Evolutionary conservation across 2,113 vertebrate species (phyloP), one percentile per base, ranked within the genome.

Genomic region (Larimichthys polyactis): DNA sequence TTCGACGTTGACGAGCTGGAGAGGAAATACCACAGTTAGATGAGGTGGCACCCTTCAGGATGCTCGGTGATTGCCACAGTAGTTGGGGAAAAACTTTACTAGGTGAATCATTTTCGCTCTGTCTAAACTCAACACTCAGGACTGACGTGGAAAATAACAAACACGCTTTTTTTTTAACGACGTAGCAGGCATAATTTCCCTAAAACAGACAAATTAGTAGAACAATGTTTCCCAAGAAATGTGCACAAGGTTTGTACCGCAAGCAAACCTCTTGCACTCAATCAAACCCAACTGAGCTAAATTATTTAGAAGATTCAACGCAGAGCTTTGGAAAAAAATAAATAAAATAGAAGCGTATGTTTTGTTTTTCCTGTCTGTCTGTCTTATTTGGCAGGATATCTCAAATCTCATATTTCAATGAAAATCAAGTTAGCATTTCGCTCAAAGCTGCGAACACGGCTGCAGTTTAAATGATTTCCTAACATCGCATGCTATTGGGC

Each of bases 81-180:
- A 72, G 58, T 60, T 4, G 9, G 48, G 29, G 27, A 27, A 54
- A 57, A 55, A 10, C 22, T 80, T 65, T 22, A 32, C 15, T 0
- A 46, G 40, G 32, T 67, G 52, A 75, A 80, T 87, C 48, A 32
- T 81, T 90, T 83, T 83, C 55, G 43, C 64, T 85, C 11, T 79
- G 14, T 71, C 19, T 69, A 70, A 88, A 76, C 75, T 82, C 67
- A 87, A 62, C 72, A 79, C 20, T 79, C 44, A 63, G n/a, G 27
- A 58, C 57, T 58, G 68, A 79, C 69, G 55, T 80, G 49, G 88
- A 49, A 78, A 51, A 81, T 71, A 76, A 74, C 66, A 71, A 62
- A 67, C 66, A 32, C 24, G 4, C 27, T 51, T 49, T 67, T 32
- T 32, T 51, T 49, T 67, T 87, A 60, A 60, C 46, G 44, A 20